Conservation (phyloP, 2,113 vertebrate species). For the human (Homo sapiens) region DNA sequence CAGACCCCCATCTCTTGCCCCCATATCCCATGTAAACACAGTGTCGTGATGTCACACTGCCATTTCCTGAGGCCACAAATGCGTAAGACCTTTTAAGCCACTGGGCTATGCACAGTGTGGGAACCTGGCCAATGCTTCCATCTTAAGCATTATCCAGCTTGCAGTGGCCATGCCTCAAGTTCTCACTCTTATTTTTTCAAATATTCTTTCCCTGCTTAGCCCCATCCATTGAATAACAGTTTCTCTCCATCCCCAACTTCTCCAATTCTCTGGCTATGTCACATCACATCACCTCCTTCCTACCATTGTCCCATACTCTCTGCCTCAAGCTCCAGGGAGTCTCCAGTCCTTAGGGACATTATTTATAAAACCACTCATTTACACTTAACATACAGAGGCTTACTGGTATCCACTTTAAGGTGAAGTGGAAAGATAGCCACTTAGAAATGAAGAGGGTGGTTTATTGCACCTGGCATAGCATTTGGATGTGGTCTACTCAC, state of each 20-base stretch:
- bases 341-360: background rate
- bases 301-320: too few relatives aligned
- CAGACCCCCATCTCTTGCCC: too few relatives aligned
- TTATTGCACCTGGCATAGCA: background rate
- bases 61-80: background rate
- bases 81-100: background rate
- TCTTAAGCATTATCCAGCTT: background rate
- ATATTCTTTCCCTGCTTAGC: background rate
- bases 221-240: background rate
- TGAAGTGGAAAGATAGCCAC: background rate
- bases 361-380: background rate
- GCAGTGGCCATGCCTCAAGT: background rate
- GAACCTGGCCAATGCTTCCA: background rate
- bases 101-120: too few relatives aligned
- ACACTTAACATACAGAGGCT: background rate
- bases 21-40: background rate
- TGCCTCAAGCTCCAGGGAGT: background rate
- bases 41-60: background rate
- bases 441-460: background rate
- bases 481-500: background rate
- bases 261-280: background rate
- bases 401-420: rapidly evolving
- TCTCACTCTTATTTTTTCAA: background rate
- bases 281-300: background rate
- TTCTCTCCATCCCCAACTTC: background rate